Evolutionary conservation across 2,797 vertebrate species (phyloP).

Genomic region (Bufotes viridis): DNA sequence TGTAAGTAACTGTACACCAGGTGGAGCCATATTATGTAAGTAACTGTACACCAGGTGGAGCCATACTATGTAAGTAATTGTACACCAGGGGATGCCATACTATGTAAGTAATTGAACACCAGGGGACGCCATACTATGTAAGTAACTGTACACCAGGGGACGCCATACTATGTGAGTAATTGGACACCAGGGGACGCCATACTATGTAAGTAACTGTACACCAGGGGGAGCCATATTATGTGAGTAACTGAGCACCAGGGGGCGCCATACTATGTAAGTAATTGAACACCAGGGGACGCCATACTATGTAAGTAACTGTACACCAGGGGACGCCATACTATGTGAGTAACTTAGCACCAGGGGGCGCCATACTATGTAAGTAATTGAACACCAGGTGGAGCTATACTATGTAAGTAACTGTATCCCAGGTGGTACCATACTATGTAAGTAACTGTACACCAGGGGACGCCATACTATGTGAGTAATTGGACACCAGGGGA

Average conservation of each 20-base stretch:
- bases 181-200: background rate
- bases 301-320: background rate
- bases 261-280: background rate
- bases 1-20: background rate
- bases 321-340: background rate
- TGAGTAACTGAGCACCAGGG: background rate
- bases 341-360: background rate
- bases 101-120: background rate
- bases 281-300: background rate
- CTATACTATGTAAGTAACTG: background rate
- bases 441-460: background rate
- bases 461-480: background rate
- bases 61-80: background rate
- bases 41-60: background rate
- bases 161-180: background rate
- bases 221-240: too few species aligned
- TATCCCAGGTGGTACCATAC: background rate
- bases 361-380: background rate
- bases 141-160: background rate
- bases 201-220: background rate
- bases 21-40: background rate
- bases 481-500: background rate
- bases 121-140: background rate
- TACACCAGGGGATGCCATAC: background rate
- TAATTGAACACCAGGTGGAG: background rate